Percentiles rank a stretch among this genome's conserved stretches.
Conservation (phyloP, 2,888 invertebrate genomes). For the Alloplasta piceator region DNA sequence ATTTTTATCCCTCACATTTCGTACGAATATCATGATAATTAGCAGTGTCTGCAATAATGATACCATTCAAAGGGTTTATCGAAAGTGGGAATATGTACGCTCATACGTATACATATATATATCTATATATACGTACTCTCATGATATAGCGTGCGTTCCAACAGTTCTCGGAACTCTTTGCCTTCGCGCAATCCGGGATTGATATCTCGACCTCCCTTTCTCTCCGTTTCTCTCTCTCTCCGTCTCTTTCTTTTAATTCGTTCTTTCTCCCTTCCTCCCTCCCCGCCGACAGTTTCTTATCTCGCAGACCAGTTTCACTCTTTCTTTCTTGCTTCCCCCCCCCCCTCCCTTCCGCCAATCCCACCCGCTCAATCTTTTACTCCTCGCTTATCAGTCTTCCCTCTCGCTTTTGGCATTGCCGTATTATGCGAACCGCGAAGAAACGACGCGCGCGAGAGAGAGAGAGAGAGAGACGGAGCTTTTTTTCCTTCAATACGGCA, state of each 20-base stretch:
- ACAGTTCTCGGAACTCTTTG: constrained; percentile 60
- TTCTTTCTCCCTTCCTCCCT: constrained; percentile 30
- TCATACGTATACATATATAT: constrained; percentile 12
- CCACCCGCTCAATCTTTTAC: constrained; percentile 43
- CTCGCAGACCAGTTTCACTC: constrained; percentile 47
- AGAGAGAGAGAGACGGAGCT: constrained; percentile 26
- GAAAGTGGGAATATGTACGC: constrained; percentile 23
- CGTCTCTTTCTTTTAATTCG: constrained; percentile 47
- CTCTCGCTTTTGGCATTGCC: constrained; percentile 48
- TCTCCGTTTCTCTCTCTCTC: constrained; percentile 18
- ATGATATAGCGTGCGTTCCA: constrained; percentile 53
- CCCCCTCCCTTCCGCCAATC: constrained; percentile 6
- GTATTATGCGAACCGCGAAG: constrained; percentile 52
- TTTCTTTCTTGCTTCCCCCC: constrained; percentile 25
- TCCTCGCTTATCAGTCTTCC: constrained; percentile 45
- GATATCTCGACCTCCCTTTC: constrained; percentile 60
- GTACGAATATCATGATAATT: constrained; percentile 62
- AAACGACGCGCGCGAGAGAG: constrained; percentile 11
- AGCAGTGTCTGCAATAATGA: constrained; percentile 63
- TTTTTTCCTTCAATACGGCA: constrained; percentile 53
- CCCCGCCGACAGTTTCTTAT: constrained; percentile 51
- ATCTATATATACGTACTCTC: constrained; percentile 11
- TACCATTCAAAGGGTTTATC: constrained; percentile 60
- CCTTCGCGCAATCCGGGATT: constrained; percentile 46
- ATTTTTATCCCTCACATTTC: neutral